Evolutionary conservation across 2,888 invertebrate species (phyloP).

Genomic region (Eristalis tenax): DNA sequence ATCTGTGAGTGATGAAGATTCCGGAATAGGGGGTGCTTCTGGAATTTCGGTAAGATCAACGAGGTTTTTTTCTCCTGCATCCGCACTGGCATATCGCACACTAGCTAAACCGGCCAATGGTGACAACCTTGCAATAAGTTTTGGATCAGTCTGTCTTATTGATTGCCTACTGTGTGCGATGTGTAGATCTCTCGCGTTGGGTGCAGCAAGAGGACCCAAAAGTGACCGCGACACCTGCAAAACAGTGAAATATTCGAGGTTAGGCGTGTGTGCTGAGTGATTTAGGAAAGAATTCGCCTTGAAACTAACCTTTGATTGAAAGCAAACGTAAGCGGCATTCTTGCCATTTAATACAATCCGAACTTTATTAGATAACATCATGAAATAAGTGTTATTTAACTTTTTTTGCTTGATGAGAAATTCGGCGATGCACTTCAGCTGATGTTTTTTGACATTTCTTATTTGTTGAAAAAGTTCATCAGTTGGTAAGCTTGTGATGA

Average conservation of each 20-base stretch:
- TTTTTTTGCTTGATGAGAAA: slow-evolving; percentile 31
- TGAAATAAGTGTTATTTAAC: slow-evolving; percentile 53
- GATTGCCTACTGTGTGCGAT: slow-evolving; percentile 60
- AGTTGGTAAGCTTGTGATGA: background rate
- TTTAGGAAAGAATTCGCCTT: background rate
- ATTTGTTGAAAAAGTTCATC: background rate
- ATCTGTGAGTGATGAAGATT: slow-evolving; percentile 45
- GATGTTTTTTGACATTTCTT: slow-evolving; percentile 60
- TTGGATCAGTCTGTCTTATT: slow-evolving; percentile 22
- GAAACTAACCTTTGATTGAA: slow-evolving; percentile 46
- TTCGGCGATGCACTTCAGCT: slow-evolving; percentile 35
- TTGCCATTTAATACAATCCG: slow-evolving; percentile 43
- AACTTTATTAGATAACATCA: slow-evolving; percentile 59
- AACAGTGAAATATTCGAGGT: slow-evolving; percentile 48
- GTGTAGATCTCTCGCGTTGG: slow-evolving; percentile 75
- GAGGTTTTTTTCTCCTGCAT: slow-evolving; percentile 70
- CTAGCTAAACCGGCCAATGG: slow-evolving; percentile 54
- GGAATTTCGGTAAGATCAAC: slow-evolving; percentile 76
- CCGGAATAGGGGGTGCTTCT: slow-evolving; percentile 76
- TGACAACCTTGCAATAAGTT: slow-evolving; percentile 28
- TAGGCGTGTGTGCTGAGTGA: slow-evolving; percentile 10
- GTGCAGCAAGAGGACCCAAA: slow-evolving; percentile 33
- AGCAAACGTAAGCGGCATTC: slow-evolving; percentile 45
- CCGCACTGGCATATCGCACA: slow-evolving; percentile 76
- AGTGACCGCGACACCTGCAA: slow-evolving; percentile 36